These are phyloP conservation scores for Craterocephalus amniculus DNA, from an alignment of 2,797 vertebrate genomes.

Conservation along the genomic window DNA sequence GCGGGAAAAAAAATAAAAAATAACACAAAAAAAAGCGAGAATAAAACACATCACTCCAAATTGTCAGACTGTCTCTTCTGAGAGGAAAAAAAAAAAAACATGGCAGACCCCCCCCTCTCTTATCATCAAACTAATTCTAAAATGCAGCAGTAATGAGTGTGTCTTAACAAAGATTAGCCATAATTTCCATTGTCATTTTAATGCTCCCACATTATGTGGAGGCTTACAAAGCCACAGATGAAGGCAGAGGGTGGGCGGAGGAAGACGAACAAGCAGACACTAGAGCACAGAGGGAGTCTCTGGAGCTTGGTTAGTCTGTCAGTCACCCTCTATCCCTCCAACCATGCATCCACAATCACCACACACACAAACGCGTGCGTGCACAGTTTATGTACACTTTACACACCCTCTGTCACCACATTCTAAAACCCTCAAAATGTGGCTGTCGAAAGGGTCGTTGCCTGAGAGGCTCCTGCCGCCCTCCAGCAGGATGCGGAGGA, in stretches of 20 bases:
- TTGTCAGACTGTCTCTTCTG: slow-evolving; percentile 76
- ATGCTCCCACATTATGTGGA: slow-evolving; percentile 78
- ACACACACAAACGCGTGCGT: slow-evolving; percentile 33
- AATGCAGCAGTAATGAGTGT: slow-evolving; percentile 76
- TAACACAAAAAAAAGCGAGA: slow-evolving; percentile 63
- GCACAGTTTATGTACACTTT: slow-evolving; percentile 31
- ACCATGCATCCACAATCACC: slow-evolving; percentile 45
- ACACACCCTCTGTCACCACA: slow-evolving; percentile 55
- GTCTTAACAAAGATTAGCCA: slow-evolving; percentile 83
- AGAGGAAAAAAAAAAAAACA: slow-evolving; percentile 39
- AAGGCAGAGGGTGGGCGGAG: slow-evolving; percentile 76
- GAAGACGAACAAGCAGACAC: slow-evolving; percentile 63
- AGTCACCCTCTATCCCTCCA: slow-evolving; percentile 72
- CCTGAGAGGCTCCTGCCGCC: slow-evolving; percentile 73
- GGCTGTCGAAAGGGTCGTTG: slow-evolving; percentile 71
- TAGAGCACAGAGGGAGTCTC: slow-evolving; percentile 60
- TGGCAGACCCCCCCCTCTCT: slow-evolving; percentile 61
- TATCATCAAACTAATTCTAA: slow-evolving; percentile 76
- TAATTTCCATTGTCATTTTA: slow-evolving; percentile 83
- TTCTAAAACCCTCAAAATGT: slow-evolving; percentile 72
- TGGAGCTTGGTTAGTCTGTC: slow-evolving; percentile 77
- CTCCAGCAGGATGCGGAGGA: slow-evolving; percentile 59
- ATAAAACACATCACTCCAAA: slow-evolving; percentile 79
- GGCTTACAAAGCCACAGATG: slow-evolving; percentile 77
- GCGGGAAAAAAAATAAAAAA: slow-evolving; percentile 68